These are phyloP conservation scores for Aphaenogaster ashmeadi DNA, from an alignment of 1,140 invertebrate genomes.

Conservation along the genomic window DNA sequence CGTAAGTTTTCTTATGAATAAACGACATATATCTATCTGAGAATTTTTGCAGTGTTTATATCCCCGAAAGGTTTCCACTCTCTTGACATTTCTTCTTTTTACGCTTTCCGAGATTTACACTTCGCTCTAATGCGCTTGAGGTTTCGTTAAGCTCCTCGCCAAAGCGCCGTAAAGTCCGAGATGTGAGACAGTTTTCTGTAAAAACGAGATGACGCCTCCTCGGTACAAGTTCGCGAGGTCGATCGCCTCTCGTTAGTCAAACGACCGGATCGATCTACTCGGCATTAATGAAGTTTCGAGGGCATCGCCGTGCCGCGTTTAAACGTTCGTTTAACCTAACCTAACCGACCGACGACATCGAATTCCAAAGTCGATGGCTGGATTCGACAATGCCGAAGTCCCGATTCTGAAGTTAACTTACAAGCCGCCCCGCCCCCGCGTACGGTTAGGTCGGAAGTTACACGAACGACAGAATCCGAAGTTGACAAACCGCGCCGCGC, in stretches of 20 bases:
- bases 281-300: conserved; percentile 63
- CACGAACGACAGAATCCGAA: conserved; percentile 29
- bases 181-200: conserved; percentile 18
- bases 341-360: conserved; percentile 34
- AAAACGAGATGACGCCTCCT: conserved; percentile 42
- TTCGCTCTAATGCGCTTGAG: conserved; percentile 18
- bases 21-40: neutral
- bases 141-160: conserved; percentile 30
- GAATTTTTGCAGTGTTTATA: conserved; percentile 33
- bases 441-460: neutral
- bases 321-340: conserved; percentile 53
- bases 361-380: conserved; percentile 54
- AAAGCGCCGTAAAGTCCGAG: conserved; percentile 8
- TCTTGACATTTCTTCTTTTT: conserved; percentile 6
- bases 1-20: neutral
- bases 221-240: conserved; percentile 27
- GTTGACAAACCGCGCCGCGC: conserved; percentile 52
- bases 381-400: conserved; percentile 31
- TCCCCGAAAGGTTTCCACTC: neutral
- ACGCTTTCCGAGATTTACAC: conserved; percentile 23
- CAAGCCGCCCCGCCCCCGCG: neutral
- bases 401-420: conserved; percentile 41
- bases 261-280: conserved; percentile 49
- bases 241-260: conserved; percentile 52
- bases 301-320: conserved; percentile 23